Base-by-base conservation (phyloP, 30 jellyfish, hydroid and myxozoan species). In the Catostylus mosaicus region DNA sequence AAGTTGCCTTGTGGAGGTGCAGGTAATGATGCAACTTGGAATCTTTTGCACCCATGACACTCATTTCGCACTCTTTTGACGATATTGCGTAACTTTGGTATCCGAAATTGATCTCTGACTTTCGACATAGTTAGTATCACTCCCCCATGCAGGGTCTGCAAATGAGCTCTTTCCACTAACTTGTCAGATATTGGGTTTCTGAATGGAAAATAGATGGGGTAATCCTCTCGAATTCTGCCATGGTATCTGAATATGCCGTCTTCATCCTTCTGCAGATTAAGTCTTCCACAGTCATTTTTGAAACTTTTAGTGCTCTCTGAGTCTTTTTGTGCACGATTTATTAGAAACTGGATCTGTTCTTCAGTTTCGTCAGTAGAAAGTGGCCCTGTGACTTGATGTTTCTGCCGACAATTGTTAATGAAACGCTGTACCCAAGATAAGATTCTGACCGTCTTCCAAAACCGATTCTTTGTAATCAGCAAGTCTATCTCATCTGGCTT, bases 281-380 rank as follows among this genome's bases (percentile, higher is more conserved):
- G 60, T 11, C 85, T 61, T 30, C 37, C 38, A 31, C 26, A 24
- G 31, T 65, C 79, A 30, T 66, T 68, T 63, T 33, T 51, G 57
- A 86, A 77, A 14, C 59, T 40, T 62, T 75, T 51, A 14, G 86
- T 72, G 26, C 37, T 77, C 33, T 54, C 61, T 22, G 46, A 65
- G 19, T 68, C 78, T 38, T 59, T 35, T 46, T 78, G 96, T 8
- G 78, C 83, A 68, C 66, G 59, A 30, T 51, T 47, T 48, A 79
- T 52, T 78, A 69, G 67, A 61, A 54, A 56, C 11, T 46, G 23
- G 71, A 38, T 11, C 65, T 30, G 52, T 71, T 36, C 72, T 29
- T 50, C 68, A 8, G 69, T 64, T 69, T 87, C 96, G 22, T 87
- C 96, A 22, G 77, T 87, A 16, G 92, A 48, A 57, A 87, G 60